A percentile compares a stretch with the other conserved stretches of the same genome.
phyloP scores from a whole-genome alignment of 1,140 invertebrate species.

The Ptiloglossa arizonensis region DNA sequence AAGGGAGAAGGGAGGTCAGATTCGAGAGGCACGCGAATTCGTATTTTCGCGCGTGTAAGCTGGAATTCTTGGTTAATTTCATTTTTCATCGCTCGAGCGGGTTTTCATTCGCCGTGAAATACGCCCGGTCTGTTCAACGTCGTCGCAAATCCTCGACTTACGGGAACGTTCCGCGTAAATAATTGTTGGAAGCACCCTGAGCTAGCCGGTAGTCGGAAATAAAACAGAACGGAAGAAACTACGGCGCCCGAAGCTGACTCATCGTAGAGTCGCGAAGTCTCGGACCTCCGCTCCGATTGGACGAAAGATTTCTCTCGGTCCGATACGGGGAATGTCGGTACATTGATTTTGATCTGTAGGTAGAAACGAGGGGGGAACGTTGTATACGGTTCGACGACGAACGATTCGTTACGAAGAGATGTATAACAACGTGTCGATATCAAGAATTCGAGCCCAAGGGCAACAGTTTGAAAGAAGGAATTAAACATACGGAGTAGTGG shows the following conservation, averaged over 20 bases:
- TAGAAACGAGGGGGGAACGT: too few relatives aligned
- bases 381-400: too few relatives aligned
- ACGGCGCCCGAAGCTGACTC: neutral
- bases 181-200: neutral
- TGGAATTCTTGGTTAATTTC: neutral
- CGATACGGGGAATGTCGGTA: too few relatives aligned
- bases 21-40: neutral
- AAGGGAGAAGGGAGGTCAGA: neutral
- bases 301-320: neutral
- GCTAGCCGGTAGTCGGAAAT: neutral
- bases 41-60: neutral
- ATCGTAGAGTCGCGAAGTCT: neutral
- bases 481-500: too few relatives aligned
- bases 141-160: too few relatives aligned
- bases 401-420: too few relatives aligned
- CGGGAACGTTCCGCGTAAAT: neutral
- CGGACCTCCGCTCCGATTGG: neutral
- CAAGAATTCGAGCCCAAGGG: too few relatives aligned
- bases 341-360: too few relatives aligned
- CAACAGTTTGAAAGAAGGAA: too few relatives aligned
- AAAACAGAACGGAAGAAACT: constrained; percentile 3
- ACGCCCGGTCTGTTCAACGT: too few relatives aligned
- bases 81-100: neutral
- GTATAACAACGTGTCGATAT: too few relatives aligned
- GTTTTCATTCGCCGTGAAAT: too few relatives aligned